phyloP scores from a whole-genome alignment of 1,140 invertebrate species.

The Dendroctonus ponderosae region DNA sequence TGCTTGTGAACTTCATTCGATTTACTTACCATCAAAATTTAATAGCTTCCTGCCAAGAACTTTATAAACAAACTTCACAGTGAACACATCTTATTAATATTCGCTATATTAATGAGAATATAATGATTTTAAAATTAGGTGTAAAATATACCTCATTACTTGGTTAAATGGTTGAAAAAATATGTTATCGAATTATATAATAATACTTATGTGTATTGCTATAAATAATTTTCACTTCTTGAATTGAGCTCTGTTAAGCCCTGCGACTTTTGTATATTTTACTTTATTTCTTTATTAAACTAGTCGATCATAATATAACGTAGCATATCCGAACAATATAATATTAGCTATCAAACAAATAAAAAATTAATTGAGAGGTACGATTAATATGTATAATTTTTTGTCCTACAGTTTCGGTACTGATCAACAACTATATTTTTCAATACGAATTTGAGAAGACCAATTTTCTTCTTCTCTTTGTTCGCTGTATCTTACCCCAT shows the following conservation, averaged over 20 bases:
- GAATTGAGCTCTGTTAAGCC: not conserved
- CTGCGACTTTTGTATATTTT: not conserved
- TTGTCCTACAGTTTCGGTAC: too few species aligned
- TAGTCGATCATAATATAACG: too few species aligned
- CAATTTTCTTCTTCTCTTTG: too few species aligned
- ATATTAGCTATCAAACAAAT: too few species aligned
- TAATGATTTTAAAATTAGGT: conserved; percentile 1
- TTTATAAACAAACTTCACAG: conserved; percentile 10
- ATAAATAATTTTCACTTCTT: conserved; percentile 5
- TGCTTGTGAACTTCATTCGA: not conserved
- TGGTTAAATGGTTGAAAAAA: conserved; percentile 11
- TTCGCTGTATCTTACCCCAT: too few species aligned
- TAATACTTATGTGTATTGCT: conserved; percentile 21
- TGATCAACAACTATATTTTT: too few species aligned
- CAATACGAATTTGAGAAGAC: too few species aligned
- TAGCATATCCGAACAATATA: too few species aligned
- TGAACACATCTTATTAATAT: conserved; percentile 8
- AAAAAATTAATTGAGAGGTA: too few species aligned
- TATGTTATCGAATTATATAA: conserved; percentile 2
- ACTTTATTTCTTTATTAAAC: not conserved
- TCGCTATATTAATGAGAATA: not conserved
- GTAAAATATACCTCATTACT: conserved; percentile 8
- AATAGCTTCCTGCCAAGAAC: not conserved
- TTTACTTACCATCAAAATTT: not conserved
- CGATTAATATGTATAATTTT: too few species aligned